phyloP scores from a whole-genome alignment of 2,888 invertebrate genomes.

The Cloeon dipterum region DNA sequence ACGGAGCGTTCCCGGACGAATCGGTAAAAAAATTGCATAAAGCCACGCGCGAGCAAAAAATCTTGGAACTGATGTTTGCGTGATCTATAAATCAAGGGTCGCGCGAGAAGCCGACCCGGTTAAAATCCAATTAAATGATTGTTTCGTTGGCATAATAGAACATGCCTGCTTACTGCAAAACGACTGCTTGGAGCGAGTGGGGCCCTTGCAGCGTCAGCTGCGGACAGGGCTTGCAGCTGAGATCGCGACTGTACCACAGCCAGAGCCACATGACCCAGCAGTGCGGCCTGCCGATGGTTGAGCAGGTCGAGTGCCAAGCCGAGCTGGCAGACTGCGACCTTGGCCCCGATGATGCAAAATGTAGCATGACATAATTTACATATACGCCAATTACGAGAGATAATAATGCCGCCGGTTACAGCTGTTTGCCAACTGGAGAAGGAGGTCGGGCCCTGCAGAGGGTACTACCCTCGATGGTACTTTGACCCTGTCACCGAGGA shows the following conservation, averaged over 20 bases:
- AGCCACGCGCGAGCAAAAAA: no score
- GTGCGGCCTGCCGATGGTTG: constrained; percentile 23
- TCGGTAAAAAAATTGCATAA: no score
- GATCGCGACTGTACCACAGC: constrained; percentile 24
- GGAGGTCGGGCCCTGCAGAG: constrained; percentile 52
- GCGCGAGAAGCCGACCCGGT: no score
- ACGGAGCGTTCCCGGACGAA: no score
- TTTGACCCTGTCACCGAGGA: constrained; percentile 43
- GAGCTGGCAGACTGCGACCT: constrained; percentile 15
- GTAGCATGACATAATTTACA: no score
- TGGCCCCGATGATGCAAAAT: constrained; percentile 14
- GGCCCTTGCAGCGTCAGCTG: constrained; percentile 58
- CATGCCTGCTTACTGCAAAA: constrained; percentile 27
- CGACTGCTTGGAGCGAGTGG: constrained; percentile 57
- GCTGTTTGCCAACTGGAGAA: constrained; percentile 37
- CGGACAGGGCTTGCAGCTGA: constrained; percentile 43
- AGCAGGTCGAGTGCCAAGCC: constrained; percentile 24
- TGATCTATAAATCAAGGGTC: no score
- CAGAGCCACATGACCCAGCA: constrained; percentile 11
- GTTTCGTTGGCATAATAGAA: no score
- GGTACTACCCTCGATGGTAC: constrained; percentile 60
- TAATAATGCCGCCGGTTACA: constrained; percentile 5
- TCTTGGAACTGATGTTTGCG: no score
- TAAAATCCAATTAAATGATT: no score
- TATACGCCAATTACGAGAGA: not conserved